Evolutionary conservation across 2,113 vertebrate species (phyloP).

Genomic region (Cyprinus carpio): DNA sequence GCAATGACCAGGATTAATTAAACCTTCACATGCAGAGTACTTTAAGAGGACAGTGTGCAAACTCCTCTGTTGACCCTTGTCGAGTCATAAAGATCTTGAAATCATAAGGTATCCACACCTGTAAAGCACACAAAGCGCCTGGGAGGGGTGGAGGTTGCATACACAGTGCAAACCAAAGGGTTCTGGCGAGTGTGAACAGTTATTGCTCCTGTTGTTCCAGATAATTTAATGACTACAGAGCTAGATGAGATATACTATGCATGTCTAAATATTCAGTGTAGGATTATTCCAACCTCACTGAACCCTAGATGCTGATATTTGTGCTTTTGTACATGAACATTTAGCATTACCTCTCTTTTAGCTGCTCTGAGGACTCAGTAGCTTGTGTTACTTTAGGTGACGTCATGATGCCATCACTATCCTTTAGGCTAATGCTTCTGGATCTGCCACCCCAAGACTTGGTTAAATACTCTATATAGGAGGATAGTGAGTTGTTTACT

Average conservation of each 20-base stretch:
- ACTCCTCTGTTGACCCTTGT: slow-evolving; percentile 72
- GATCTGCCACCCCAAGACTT: slow-evolving; percentile 70
- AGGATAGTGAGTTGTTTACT: not conserved
- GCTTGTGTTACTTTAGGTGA: slow-evolving; percentile 69
- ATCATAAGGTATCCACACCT: slow-evolving; percentile 63
- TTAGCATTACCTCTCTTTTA: slow-evolving; percentile 59
- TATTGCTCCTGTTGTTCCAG: not conserved
- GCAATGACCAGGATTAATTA: slow-evolving; percentile 2
- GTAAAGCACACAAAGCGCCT: slow-evolving; percentile 48
- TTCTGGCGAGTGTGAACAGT: not conserved
- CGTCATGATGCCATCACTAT: slow-evolving; percentile 66
- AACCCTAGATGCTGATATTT: not conserved
- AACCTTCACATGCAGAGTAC: not conserved
- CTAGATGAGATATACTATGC: not conserved
- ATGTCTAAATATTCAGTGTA: not conserved
- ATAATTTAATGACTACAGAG: slow-evolving; percentile 29
- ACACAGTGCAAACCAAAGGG: slow-evolving; percentile 28
- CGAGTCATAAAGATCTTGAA: slow-evolving; percentile 62
- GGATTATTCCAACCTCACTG: not conserved
- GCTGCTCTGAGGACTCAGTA: slow-evolving; percentile 62
- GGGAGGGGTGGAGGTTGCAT: slow-evolving; percentile 30
- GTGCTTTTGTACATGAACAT: not conserved
- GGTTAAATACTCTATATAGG: slow-evolving; percentile 70
- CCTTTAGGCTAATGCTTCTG: slow-evolving; percentile 76
- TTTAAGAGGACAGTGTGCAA: slow-evolving; percentile 22